A percentile compares a stretch with the other conserved stretches of the same genome.
phyloP scores from a whole-genome alignment of 2,797 vertebrate species.

The Avahi laniger region DNA sequence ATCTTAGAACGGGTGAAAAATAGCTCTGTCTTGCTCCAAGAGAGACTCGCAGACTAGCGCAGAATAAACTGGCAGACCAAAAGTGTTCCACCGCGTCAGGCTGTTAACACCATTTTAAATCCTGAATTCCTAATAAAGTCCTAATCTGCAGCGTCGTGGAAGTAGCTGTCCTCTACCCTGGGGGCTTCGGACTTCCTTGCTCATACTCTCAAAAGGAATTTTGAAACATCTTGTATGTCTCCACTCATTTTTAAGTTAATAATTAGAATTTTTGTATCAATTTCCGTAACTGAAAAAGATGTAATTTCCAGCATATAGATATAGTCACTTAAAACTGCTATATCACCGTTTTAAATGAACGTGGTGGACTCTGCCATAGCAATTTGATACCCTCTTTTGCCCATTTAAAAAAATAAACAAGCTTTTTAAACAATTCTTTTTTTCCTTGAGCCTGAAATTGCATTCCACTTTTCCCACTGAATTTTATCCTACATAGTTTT shows the following conservation, averaged over 20 bases:
- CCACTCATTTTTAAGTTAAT: not conserved
- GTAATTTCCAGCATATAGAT: not conserved
- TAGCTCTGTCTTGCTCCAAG: not conserved
- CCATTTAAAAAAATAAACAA: not conserved
- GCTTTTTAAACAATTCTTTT: not conserved
- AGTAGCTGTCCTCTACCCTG: not conserved
- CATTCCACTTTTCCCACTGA: not conserved
- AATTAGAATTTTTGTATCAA: not conserved
- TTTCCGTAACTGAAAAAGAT: not conserved
- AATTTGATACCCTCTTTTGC: not conserved
- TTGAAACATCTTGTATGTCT: not conserved
- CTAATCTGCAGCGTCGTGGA: not conserved
- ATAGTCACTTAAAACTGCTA: not conserved
- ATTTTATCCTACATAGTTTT: not conserved
- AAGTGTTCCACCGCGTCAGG: not conserved
- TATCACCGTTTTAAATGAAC: not conserved
- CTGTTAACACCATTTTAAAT: not conserved
- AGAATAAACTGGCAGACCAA: not conserved
- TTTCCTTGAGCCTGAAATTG: not conserved
- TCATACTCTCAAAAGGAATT: not conserved
- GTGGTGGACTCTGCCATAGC: not conserved
- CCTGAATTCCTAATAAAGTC: not conserved
- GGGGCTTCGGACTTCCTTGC: not conserved
- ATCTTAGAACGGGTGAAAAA: not conserved
- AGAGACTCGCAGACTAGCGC: fast-evolving